These are phyloP conservation scores for Ctenopoma kingsleyae DNA, from an alignment of 2,797 vertebrate genomes.

Conservation along the genomic window DNA sequence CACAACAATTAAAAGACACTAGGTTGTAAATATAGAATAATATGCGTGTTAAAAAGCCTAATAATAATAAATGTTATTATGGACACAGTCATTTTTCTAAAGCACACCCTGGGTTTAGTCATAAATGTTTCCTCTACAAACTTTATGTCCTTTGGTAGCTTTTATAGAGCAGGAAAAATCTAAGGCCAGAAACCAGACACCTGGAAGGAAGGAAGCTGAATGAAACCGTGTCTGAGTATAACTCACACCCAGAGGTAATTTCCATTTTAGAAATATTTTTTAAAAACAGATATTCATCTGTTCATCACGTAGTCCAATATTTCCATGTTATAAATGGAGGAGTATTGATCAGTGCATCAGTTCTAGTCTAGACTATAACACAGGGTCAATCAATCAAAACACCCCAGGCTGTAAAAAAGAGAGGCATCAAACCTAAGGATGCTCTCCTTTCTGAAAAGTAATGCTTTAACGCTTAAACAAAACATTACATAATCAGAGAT, in stretches of 20 bases:
- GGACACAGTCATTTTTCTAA: background rate
- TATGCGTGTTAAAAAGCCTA: background rate
- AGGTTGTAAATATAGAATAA: background rate
- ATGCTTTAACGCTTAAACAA: slow-evolving; percentile 8
- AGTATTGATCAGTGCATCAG: slow-evolving; percentile 50
- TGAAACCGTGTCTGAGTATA: background rate
- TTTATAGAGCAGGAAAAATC: background rate
- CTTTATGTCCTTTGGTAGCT: background rate
- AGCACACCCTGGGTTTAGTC: background rate
- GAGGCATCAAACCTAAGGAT: slow-evolving; percentile 4
- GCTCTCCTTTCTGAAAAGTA: background rate
- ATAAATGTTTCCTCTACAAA: background rate
- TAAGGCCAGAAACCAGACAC: background rate
- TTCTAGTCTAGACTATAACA: slow-evolving; percentile 3
- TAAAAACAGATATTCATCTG: slow-evolving; percentile 9
- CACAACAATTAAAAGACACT: slow-evolving; percentile 6
- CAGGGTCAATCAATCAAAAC: slow-evolving; percentile 3
- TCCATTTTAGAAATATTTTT: slow-evolving; percentile 29
- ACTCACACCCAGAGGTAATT: slow-evolving; percentile 30
- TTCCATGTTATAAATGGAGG: slow-evolving; percentile 44
- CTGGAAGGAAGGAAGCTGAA: background rate
- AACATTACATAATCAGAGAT: too few relatives aligned
- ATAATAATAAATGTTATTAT: background rate
- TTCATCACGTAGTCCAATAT: slow-evolving; percentile 39
- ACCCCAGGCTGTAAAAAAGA: slow-evolving; percentile 10